Evolutionary conservation across 2,113 vertebrate genomes (phyloP), one percentile per base, ranked within the genome.

Genomic region (Semnornis frantzii): DNA sequence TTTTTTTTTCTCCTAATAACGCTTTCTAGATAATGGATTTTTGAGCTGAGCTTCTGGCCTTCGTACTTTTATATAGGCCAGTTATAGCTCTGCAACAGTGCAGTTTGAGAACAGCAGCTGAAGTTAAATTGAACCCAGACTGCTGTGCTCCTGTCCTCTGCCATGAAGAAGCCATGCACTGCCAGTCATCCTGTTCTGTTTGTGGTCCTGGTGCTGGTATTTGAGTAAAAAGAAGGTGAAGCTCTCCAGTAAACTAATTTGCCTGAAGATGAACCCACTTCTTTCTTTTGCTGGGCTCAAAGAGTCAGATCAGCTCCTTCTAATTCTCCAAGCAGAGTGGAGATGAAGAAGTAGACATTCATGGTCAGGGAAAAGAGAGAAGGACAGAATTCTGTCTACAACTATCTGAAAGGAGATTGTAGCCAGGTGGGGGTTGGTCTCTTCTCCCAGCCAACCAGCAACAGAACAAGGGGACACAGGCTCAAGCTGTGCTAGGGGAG

Each of bases 1-100:
- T 39, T 39, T 39, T 94, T 81, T 85, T 57, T 94, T 81, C 82
- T 92, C 50, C 55, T 79, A 82, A 76, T 82, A 79, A 82, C 82
- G 23, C 18, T 70, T 85, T 59, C 55, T 87, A 66, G 50, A n/a
- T 94, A 78, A 78, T 68, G 54, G 39, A 57, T 23, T 85, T 86
- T 72, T 15, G 42, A 63, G 81, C 65, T 55, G 68, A 57, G 16
- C 78, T 94, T 87, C 82, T 95, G 68, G 50, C 75, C 71, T n/a
- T 93, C 64, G 6, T 59, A 65, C 9, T 89, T 89, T 85, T 55
- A 82, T 66, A 85, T 25, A 57, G 77, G 17, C 54, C 50, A 39
- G 27, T 50, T 73, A 81, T 8, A 71, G 42, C 58, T 69, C 44
- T 91, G 63, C 31, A 81, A 42, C 42, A 21, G 48, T 10, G 15